Evolutionary conservation across 2,113 vertebrate genomes (phyloP).

Genomic region (Noctilio leporinus): DNA sequence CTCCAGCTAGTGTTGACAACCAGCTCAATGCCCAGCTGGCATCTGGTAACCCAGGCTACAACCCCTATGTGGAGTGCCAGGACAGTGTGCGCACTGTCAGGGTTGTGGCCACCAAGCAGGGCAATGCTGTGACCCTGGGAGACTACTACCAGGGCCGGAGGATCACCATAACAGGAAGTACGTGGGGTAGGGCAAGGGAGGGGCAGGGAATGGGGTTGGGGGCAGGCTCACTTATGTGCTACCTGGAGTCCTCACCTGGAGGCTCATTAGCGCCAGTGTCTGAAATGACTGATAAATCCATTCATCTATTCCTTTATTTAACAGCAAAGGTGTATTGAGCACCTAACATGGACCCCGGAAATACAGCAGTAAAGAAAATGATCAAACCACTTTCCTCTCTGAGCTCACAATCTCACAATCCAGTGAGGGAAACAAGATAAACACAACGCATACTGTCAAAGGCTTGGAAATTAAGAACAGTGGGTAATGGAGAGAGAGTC

Average conservation of each 20-base stretch:
- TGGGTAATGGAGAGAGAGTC: not conserved
- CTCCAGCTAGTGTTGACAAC: conserved; percentile 78
- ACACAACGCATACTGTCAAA: not conserved
- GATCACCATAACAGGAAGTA: conserved; percentile 85
- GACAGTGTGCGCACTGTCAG: conserved; percentile 84
- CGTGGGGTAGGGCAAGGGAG: not conserved
- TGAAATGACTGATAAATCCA: not conserved
- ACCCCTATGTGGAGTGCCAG: conserved; percentile 88
- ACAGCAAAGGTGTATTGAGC: not conserved
- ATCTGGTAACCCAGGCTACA: conserved; percentile 86
- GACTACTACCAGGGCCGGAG: conserved; percentile 84
- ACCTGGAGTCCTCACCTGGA: not conserved
- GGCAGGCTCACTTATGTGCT: not conserved
- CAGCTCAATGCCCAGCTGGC: conserved; percentile 79
- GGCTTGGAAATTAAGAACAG: not conserved
- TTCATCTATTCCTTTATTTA: not conserved
- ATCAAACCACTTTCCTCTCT: not conserved
- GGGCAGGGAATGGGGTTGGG: not conserved
- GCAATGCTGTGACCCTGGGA: conserved; percentile 79
- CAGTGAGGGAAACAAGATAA: not conserved
- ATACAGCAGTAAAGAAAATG: not conserved
- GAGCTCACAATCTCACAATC: not conserved
- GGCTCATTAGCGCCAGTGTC: not conserved
- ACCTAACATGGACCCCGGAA: not conserved
- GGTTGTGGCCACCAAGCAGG: conserved; percentile 88